Base-by-base conservation (phyloP, 2,113 vertebrate species). In the Tyto alba region DNA sequence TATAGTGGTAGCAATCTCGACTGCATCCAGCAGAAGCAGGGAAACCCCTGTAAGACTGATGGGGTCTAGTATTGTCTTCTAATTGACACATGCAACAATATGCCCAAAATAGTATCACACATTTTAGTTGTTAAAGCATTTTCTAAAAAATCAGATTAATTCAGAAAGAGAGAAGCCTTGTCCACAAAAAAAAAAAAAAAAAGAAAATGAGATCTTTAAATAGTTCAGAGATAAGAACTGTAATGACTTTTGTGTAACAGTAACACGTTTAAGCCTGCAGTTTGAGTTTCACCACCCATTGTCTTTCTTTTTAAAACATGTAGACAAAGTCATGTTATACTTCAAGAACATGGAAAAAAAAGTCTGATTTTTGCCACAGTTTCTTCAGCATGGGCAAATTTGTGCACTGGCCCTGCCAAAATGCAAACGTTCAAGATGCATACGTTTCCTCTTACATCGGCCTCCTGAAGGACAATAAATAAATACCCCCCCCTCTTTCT, bases 351-450 rank as follows among this genome's bases (percentile, higher is more conserved):
- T 5, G 12, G 36, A 29, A 66, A 73, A 47, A 11, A 2, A 63
- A 79, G 38, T 26, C 38, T 22, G 13, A 78, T 74, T 75, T 86
- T 78, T 59, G 27, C 15, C 21, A 59, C 13, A 55, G 21, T 74
- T 71, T 93, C 34, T 84, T 72, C 72, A 92, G 38, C 30, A 40
- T 86, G 36, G 66, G 27, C 12, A 81, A 67, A 80, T 56, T 1
- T 41, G 27, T 18, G 10, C 56, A 57, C 32, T 13, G 23, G 41
- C 12, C 45, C 59, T 68, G 21, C 3, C 53, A 90, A 85, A 94
- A 72, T 6, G 56, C 11, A 47, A 62, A 47, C 0, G 0, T 15
- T 86, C 17, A 41, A 94, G 40, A 75, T 6, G 34, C 7, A 1
- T 11, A 67, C 2, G 3, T 55, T 75, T 79, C 55, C 62, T 27